A percentile compares a stretch with the other conserved stretches of the same genome.
phyloP scores from a whole-genome alignment of 2,888 invertebrate genomes.

The Willowsia nigromaculata region DNA sequence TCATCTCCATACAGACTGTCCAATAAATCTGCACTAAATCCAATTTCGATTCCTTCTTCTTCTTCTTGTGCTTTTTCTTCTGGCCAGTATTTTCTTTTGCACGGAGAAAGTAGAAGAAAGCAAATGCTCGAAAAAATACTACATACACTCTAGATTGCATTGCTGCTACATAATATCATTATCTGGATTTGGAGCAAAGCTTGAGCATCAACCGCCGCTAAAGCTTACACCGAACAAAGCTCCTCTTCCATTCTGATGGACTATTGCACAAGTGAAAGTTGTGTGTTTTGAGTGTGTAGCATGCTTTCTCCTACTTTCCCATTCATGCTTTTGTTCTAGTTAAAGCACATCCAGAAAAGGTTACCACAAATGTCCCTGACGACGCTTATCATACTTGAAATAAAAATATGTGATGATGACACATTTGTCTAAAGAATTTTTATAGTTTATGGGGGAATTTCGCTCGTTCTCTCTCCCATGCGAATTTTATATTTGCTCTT shows the following conservation, averaged over 20 bases:
- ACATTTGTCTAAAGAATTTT: not conserved
- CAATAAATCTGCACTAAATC: slow-evolving; percentile 77
- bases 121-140: not conserved
- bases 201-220: not conserved
- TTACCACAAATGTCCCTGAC: not conserved
- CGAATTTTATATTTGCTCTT: too few species aligned
- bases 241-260: not conserved
- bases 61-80: not conserved
- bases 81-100: not conserved
- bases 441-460: not conserved
- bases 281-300: slow-evolving; percentile 1
- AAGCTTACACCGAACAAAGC: not conserved
- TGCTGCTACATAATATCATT: not conserved
- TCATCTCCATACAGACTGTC: slow-evolving; percentile 72
- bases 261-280: slow-evolving; percentile 6
- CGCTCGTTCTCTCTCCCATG: too few species aligned
- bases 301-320: slow-evolving; percentile 9
- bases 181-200: slow-evolving; percentile 29
- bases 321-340: not conserved
- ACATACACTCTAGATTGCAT: not conserved
- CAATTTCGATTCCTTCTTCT: slow-evolving; percentile 70
- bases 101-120: not conserved
- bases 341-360: not conserved
- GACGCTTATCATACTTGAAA: not conserved
- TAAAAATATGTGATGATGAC: not conserved